Evolutionary conservation across 2,797 vertebrate genomes (phyloP).

Genomic region (Orestias chungarensis): DNA sequence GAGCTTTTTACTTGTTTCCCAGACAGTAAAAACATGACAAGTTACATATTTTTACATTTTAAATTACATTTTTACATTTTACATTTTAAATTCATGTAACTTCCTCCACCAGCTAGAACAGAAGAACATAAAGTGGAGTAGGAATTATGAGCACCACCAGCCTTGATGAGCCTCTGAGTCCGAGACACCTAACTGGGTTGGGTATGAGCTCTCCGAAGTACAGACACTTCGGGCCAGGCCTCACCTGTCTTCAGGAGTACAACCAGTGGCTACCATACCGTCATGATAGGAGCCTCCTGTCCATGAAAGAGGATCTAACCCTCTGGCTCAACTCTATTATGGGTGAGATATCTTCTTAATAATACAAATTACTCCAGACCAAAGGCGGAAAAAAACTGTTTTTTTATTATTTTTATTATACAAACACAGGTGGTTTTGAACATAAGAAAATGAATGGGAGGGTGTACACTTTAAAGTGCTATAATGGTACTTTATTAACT

Average conservation of each 20-base stretch:
- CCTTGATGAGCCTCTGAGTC: conserved; percentile 44
- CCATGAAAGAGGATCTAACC: conserved; percentile 96
- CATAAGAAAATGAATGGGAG: not conserved
- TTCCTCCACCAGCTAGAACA: conserved; percentile 19
- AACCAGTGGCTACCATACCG: conserved; percentile 92
- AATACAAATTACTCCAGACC: not conserved
- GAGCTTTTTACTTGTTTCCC: not conserved
- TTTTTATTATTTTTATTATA: not conserved
- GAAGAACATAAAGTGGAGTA: conserved; percentile 57
- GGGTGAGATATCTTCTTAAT: conserved; percentile 80
- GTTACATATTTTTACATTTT: not conserved
- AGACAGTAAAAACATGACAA: not conserved
- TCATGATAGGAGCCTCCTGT: conserved; percentile 91
- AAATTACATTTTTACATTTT: too few species aligned
- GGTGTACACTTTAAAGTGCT: not conserved
- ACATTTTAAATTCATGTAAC: not conserved
- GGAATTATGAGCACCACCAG: conserved; percentile 24
- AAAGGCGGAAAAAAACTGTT: not conserved
- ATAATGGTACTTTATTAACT: not conserved
- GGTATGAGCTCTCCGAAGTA: conserved; percentile 86
- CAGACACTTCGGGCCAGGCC: conserved; percentile 83
- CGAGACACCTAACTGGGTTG: conserved; percentile 59
- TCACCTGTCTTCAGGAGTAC: conserved; percentile 91
- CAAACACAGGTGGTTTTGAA: conserved; percentile 4
- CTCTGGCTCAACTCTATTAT: conserved; percentile 91